Conservation (phyloP, 2,113 vertebrate species). For the Tympanuchus pallidicinctus region DNA sequence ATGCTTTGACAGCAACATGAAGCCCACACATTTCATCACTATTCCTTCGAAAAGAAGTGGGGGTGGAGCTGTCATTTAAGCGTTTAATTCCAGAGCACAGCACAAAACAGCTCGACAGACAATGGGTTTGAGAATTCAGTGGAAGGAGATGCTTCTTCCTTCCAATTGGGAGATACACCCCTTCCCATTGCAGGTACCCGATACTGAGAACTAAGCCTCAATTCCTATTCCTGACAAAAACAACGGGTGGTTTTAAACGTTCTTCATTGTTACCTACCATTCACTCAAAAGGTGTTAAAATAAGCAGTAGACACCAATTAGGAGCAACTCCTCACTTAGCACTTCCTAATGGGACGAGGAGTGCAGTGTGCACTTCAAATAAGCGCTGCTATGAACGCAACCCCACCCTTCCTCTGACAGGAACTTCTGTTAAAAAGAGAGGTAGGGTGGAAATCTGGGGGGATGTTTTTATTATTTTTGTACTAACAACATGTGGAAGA, state of each 20-base stretch:
- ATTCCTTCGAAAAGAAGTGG: neutral
- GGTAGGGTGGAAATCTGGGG: neutral
- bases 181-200: neutral
- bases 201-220: neutral
- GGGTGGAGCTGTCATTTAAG: conserved; percentile 1
- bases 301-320: neutral
- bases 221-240: neutral
- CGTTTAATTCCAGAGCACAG: neutral
- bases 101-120: neutral
- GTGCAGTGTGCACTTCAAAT: neutral
- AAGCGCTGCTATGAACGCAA: neutral
- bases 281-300: neutral
- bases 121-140: neutral
- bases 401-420: neutral
- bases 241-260: neutral
- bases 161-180: too few species aligned
- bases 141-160: neutral
- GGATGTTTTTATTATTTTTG: neutral
- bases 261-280: neutral
- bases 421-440: neutral
- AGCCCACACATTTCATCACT: neutral
- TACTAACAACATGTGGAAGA: neutral
- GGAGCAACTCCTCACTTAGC: neutral
- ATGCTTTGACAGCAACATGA: neutral
- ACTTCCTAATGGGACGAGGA: neutral